Conservation (phyloP, 2,888 invertebrate species). For the Drosophila neoperkinsi region DNA sequence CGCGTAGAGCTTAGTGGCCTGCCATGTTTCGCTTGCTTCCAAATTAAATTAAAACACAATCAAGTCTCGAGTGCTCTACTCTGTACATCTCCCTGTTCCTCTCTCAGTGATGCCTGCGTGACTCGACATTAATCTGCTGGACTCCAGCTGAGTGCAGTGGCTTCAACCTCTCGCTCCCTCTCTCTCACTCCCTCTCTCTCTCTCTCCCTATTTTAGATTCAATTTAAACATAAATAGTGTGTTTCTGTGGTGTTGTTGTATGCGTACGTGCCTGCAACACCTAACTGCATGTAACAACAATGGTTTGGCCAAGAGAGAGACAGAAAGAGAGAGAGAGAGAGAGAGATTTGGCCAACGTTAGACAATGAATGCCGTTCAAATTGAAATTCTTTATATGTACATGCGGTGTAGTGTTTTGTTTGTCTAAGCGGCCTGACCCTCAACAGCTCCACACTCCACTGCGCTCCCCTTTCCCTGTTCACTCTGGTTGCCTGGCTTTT, state of each 20-base stretch:
- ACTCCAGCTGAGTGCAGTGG: conserved; percentile 39
- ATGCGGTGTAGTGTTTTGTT: conserved; percentile 43
- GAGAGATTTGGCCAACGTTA: conserved; percentile 12
- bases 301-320: conserved; percentile 27
- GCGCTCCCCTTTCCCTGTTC: background rate
- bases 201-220: conserved; percentile 2
- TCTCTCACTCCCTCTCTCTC: no score
- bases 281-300: conserved; percentile 71
- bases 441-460: conserved; percentile 1
- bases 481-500: background rate
- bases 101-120: conserved; percentile 39
- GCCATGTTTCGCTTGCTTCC: conserved; percentile 21
- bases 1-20: conserved; percentile 17
- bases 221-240: conserved; percentile 54
- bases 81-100: background rate
- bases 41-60: conserved; percentile 77
- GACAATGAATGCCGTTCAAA: conserved; percentile 39
- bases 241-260: conserved; percentile 30
- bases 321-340: background rate
- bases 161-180: background rate
- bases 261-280: conserved; percentile 74
- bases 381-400: conserved; percentile 61
- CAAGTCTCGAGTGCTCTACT: conserved; percentile 38
- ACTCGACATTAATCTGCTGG: conserved; percentile 65
- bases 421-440: conserved; percentile 34